Evolutionary conservation across 2,888 invertebrate genomes (phyloP), one percentile per base, ranked within the genome.

Genomic region (Dicyrtomina minuta): DNA sequence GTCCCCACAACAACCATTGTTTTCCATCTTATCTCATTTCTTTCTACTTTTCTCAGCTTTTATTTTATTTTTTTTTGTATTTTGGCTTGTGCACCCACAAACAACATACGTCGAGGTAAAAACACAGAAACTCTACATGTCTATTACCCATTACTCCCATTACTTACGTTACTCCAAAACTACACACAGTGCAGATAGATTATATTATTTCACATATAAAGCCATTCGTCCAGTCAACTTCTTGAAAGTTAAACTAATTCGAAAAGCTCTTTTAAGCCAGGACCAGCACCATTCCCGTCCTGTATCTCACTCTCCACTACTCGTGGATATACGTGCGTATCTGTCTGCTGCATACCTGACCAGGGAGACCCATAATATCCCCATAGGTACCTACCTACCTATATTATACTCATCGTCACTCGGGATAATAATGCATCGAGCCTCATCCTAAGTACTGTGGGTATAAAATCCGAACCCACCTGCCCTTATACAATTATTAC

Each of bases 1-100:
- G 71, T 70, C 72, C 73, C 70, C 72, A 70, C 62, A 55, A 70
- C 69, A 33, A 65, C 53, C 41, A 60, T 60, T 60, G 60, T 39
- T 56, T 51, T 58, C 24, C n/a, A 66, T 56, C 55, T 20, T 22
- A n/a, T 55, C 17, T 24, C 13, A 22, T 26, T 20, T 8, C 24
- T 55, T 20, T 55, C 17, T 55, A 13, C 44, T 15, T 58, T 17
- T 43, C 66, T 59, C 20, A 17, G 20, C 39, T n/a, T 26, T 20
- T 60, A 12, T n/a, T 51, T 41, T 51, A n/a, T 24, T 46, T 10
- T 26, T 26, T 55, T 49, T 17, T n/a, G 49, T 24, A 53, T 17
- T 4, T 46, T 46, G 46, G 13, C 46, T 46, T 46, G 46, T 46
- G 46, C 46, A 46, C n/a, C 5, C 46, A 46, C 43, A 43, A 13